Evolutionary conservation across 2,888 invertebrate genomes (phyloP).

Genomic region (Hecatera dysodea): DNA sequence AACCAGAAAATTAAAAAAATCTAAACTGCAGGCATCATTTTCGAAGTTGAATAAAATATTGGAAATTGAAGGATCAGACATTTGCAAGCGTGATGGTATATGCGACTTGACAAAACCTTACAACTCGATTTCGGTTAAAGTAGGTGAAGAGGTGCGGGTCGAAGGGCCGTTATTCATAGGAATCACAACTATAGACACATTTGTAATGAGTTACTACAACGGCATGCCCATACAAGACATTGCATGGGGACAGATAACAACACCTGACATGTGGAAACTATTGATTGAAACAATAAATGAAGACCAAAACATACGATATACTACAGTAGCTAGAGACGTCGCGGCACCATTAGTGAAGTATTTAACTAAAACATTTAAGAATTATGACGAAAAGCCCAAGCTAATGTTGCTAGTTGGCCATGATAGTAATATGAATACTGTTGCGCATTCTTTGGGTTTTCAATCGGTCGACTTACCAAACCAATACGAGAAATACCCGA

Average conservation of each 20-base stretch:
- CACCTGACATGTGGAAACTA: constrained; percentile 40
- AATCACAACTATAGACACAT: constrained; percentile 37
- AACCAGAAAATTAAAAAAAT: constrained; percentile 25
- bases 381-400: constrained; percentile 45
- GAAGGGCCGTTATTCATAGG: constrained; percentile 28
- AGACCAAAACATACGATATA: constrained; percentile 34
- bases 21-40: constrained; percentile 23
- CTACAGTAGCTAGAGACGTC: constrained; percentile 39
- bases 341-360: constrained; percentile 32
- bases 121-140: background rate
- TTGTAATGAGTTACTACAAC: constrained; percentile 53
- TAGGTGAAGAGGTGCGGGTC: background rate
- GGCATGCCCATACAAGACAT: constrained; percentile 50
- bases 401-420: constrained; percentile 55
- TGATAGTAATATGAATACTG: constrained; percentile 49
- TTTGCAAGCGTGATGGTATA: constrained; percentile 48
- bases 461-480: constrained; percentile 29
- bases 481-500: constrained; percentile 49
- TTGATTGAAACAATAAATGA: constrained; percentile 37
- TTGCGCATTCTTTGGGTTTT: constrained; percentile 40
- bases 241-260: constrained; percentile 55
- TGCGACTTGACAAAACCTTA: constrained; percentile 52
- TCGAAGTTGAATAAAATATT: constrained; percentile 51
- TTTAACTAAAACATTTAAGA: constrained; percentile 41
- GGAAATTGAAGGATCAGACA: constrained; percentile 45